Evolutionary conservation across 2,797 vertebrate genomes (phyloP).

Genomic region (Eulemur coronatus): DNA sequence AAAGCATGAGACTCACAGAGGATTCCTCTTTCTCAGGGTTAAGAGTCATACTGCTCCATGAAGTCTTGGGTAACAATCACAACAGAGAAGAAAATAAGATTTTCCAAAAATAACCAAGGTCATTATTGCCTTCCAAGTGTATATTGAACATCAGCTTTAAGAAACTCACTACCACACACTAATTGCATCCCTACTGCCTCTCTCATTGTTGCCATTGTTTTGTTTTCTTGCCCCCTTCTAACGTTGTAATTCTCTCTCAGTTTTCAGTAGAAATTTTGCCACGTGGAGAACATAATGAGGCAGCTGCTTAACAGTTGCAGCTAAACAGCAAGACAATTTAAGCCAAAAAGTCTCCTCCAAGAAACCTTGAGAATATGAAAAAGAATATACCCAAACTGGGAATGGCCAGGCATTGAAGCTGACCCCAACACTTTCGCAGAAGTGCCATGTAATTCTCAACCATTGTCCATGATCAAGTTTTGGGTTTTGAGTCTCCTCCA

Average conservation of each 20-base stretch:
- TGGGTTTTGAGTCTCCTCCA: not conserved
- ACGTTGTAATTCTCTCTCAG: slow-evolving; percentile 16
- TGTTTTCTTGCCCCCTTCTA: not conserved
- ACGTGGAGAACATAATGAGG: not conserved
- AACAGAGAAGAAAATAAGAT: slow-evolving; percentile 1
- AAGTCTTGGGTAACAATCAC: not conserved
- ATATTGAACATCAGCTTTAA: slow-evolving; percentile 6
- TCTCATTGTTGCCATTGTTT: not conserved
- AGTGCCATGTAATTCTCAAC: not conserved
- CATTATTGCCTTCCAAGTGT: slow-evolving; percentile 38
- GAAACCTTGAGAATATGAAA: not conserved
- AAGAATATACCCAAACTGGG: not conserved
- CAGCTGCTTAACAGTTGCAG: slow-evolving; percentile 49
- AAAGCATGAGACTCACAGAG: not conserved
- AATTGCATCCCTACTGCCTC: slow-evolving; percentile 36
- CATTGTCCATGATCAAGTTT: not conserved
- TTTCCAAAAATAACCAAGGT: slow-evolving; percentile 50
- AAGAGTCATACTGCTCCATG: not conserved
- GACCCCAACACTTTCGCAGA: not conserved
- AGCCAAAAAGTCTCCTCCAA: slow-evolving; percentile 24
- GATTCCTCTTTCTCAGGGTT: not conserved
- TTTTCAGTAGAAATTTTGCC: slow-evolving; percentile 50
- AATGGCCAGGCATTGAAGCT: not conserved
- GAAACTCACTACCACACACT: slow-evolving; percentile 6
- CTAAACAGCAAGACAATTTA: not conserved